phyloP scores from a whole-genome alignment of 1,140 invertebrate species.

The Ips typographus region DNA sequence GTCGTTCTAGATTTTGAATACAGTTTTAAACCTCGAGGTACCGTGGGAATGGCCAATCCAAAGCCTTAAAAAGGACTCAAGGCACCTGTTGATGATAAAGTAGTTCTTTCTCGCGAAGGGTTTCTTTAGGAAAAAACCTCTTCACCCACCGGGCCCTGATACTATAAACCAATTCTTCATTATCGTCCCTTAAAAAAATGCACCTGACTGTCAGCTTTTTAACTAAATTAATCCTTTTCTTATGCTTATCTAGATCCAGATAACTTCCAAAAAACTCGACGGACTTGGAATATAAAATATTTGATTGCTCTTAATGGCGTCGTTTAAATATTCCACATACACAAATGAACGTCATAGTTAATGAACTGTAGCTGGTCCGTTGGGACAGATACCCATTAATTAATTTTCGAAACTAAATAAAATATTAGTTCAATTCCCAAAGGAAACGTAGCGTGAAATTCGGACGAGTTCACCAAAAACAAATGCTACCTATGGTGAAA shows the following conservation, averaged over 20 bases:
- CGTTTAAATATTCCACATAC: too few species aligned
- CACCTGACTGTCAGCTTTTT: conserved; percentile 17
- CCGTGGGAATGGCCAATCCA: conserved; percentile 24
- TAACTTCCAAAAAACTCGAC: too few species aligned
- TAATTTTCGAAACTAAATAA: background rate
- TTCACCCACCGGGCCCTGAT: conserved; percentile 12
- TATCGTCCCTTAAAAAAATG: conserved; percentile 4
- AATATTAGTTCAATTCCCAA: conserved; percentile 8
- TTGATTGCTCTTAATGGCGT: too few species aligned
- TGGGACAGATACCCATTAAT: too few species aligned
- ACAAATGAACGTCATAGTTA: too few species aligned
- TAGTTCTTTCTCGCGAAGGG: conserved; percentile 16
- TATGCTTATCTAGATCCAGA: background rate
- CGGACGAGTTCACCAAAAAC: conserved; percentile 1
- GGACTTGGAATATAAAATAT: too few species aligned
- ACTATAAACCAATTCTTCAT: conserved; percentile 11
- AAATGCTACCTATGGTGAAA: conserved; percentile 8
- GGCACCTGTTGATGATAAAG: conserved; percentile 24
- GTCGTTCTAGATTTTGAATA: conserved; percentile 4
- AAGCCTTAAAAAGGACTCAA: conserved; percentile 15
- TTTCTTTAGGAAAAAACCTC: conserved; percentile 13
- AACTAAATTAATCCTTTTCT: conserved; percentile 4
- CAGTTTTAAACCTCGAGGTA: conserved; percentile 8
- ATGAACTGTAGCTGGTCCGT: too few species aligned
- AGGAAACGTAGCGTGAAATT: conserved; percentile 22